These are phyloP conservation scores for Zosterops borbonicus DNA, from an alignment of 2,113 vertebrate species.

Conservation along the genomic window DNA sequence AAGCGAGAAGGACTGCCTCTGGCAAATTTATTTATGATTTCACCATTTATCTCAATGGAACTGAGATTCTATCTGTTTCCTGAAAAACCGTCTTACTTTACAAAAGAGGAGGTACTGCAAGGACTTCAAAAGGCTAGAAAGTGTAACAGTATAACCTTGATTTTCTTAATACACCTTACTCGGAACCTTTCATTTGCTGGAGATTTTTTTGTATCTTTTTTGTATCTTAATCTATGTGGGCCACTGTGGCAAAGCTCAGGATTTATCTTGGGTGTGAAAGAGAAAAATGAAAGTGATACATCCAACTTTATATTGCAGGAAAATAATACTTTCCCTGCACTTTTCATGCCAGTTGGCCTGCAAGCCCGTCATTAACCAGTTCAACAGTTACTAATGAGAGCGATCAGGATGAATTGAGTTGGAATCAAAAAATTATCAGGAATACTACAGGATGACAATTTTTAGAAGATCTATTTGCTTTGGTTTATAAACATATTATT, in stretches of 20 bases:
- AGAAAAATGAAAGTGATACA: constrained; percentile 69
- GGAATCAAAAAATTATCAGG: background rate
- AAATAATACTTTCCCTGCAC: constrained; percentile 68
- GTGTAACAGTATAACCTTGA: background rate
- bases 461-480: constrained; percentile 20
- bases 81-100: background rate
- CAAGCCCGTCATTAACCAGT: constrained; percentile 68
- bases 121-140: background rate
- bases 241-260: constrained; percentile 64
- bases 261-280: constrained; percentile 72
- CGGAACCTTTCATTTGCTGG: background rate
- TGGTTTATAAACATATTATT: constrained; percentile 36
- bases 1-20: background rate
- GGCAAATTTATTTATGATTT: background rate
- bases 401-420: constrained; percentile 46
- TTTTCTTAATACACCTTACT: background rate
- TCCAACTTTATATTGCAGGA: constrained; percentile 64
- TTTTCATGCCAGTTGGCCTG: constrained; percentile 56
- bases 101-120: background rate
- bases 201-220: background rate
- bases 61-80: background rate
- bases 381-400: constrained; percentile 67
- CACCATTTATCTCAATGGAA: background rate
- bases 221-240: background rate
- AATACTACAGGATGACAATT: constrained; percentile 8